Conservation (phyloP, 2,113 vertebrate genomes). For the Nestor notabilis region DNA sequence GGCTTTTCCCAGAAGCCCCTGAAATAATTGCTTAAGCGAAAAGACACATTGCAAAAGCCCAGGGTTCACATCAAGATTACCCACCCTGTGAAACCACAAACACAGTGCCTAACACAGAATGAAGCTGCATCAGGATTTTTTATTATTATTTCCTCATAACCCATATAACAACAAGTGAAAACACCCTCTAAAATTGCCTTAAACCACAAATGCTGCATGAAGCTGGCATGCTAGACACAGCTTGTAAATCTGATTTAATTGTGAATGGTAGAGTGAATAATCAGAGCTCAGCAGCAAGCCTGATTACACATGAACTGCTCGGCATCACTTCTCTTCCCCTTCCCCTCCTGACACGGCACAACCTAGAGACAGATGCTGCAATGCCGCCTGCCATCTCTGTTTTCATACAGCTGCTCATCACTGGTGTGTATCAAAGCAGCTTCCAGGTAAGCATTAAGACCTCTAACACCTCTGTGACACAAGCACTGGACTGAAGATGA, state of each 20-base stretch:
- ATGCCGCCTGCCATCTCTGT: rapidly evolving
- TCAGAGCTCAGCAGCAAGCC: conserved; percentile 54
- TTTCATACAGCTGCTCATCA: background rate
- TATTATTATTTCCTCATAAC: conserved; percentile 5
- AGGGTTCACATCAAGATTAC: background rate
- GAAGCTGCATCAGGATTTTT: background rate
- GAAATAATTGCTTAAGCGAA: conserved; percentile 11
- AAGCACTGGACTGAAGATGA: background rate
- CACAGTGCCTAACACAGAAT: background rate
- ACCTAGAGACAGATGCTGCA: background rate
- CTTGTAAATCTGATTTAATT: conserved; percentile 62
- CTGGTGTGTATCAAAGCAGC: background rate
- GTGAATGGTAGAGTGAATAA: conserved; percentile 65
- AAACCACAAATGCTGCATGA: conserved; percentile 27
- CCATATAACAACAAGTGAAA: conserved; percentile 45
- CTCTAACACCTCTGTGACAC: background rate
- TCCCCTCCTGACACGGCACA: background rate
- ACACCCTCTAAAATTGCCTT: conserved; percentile 35
- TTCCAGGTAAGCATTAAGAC: background rate
- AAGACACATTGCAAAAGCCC: conserved; percentile 4
- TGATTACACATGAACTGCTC: conserved; percentile 48
- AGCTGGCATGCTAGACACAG: conserved; percentile 29
- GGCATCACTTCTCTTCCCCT: background rate
- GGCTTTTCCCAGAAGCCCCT: conserved; percentile 30
- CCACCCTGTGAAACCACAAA: conserved; percentile 17